A percentile compares a stretch with the other conserved stretches of the same genome.
Evolutionary conservation across 1,140 invertebrate species (phyloP).

Genomic region (Cotesia chilonis): DNA sequence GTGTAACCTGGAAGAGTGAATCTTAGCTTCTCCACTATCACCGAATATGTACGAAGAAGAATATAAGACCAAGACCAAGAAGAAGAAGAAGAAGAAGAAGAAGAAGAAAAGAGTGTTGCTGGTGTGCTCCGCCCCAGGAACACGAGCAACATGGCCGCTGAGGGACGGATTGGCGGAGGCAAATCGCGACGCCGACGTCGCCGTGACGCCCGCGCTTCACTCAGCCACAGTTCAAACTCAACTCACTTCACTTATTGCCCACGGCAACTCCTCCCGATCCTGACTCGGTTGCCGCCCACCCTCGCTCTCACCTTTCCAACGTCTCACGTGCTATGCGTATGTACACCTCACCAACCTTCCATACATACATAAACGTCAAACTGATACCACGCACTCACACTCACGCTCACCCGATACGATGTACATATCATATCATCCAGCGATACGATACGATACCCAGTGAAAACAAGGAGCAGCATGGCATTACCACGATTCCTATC

Average conservation of each 20-base stretch:
- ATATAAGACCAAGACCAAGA: background rate
- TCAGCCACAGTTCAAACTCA: constrained; percentile 48
- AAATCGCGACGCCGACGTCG: constrained; percentile 58
- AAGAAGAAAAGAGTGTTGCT: constrained; percentile 20
- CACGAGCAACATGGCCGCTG: constrained; percentile 64
- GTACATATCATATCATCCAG: background rate
- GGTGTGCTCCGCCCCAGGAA: constrained; percentile 62
- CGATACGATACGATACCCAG: background rate
- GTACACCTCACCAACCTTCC: background rate
- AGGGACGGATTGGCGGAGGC: constrained; percentile 65
- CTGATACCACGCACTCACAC: background rate
- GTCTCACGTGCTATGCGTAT: constrained; percentile 9
- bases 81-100: background rate
- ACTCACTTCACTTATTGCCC: constrained; percentile 24
- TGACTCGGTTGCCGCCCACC: constrained; percentile 49
- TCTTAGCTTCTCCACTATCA: too few relatives aligned
- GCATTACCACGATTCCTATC: too few relatives aligned
- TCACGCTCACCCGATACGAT: background rate
- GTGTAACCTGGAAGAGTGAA: too few relatives aligned
- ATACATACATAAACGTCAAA: constrained; percentile 17
- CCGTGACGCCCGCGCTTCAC: constrained; percentile 64
- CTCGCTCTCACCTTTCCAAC: constrained; percentile 43
- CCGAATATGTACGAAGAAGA: background rate
- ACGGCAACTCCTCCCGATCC: constrained; percentile 33
- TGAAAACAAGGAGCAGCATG: too few relatives aligned